Percentiles rank a stretch among this genome's conserved stretches.
Evolutionary conservation across 2,888 invertebrate genomes (phyloP).

Genomic region (Lissonota sp.): DNA sequence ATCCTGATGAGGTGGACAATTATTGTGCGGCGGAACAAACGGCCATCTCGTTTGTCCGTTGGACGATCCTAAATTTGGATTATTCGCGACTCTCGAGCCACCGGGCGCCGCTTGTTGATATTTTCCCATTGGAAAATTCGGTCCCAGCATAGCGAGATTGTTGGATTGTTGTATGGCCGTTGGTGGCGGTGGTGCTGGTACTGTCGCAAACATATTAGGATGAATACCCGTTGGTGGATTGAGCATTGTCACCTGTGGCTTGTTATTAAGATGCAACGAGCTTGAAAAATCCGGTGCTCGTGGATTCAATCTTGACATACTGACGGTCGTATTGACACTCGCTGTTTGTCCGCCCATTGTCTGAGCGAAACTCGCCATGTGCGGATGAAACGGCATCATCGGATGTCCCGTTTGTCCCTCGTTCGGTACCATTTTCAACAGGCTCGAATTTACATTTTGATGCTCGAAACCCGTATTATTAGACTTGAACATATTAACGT

Average conservation of each 20-base stretch:
- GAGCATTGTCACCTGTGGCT: slow-evolving; percentile 81
- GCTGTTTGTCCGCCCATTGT: slow-evolving; percentile 77
- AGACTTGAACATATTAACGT: slow-evolving; percentile 78
- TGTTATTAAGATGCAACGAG: slow-evolving; percentile 82
- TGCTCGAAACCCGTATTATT: slow-evolving; percentile 76
- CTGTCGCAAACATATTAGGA: slow-evolving; percentile 79
- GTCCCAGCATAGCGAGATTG: slow-evolving; percentile 77
- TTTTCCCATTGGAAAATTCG: slow-evolving; percentile 79
- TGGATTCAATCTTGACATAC: slow-evolving; percentile 90
- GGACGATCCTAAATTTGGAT: slow-evolving; percentile 72
- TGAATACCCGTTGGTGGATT: slow-evolving; percentile 78
- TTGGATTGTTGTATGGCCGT: slow-evolving; percentile 76
- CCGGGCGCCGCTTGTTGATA: slow-evolving; percentile 72
- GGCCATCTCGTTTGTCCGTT: slow-evolving; percentile 82
- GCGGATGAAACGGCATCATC: slow-evolving; percentile 77
- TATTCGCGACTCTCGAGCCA: slow-evolving; percentile 72
- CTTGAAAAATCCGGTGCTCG: slow-evolving; percentile 92
- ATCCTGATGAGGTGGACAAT: slow-evolving; percentile 78
- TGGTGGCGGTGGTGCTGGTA: slow-evolving; percentile 74
- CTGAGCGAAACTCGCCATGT: slow-evolving; percentile 79
- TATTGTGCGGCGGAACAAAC: slow-evolving; percentile 78
- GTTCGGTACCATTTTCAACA: slow-evolving; percentile 84
- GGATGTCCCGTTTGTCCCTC: slow-evolving; percentile 76
- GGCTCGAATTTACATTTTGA: slow-evolving; percentile 78
- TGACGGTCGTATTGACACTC: slow-evolving; percentile 84